Base-by-base conservation (phyloP, 2,888 invertebrate species). In the Neoitamus cyanurus region DNA sequence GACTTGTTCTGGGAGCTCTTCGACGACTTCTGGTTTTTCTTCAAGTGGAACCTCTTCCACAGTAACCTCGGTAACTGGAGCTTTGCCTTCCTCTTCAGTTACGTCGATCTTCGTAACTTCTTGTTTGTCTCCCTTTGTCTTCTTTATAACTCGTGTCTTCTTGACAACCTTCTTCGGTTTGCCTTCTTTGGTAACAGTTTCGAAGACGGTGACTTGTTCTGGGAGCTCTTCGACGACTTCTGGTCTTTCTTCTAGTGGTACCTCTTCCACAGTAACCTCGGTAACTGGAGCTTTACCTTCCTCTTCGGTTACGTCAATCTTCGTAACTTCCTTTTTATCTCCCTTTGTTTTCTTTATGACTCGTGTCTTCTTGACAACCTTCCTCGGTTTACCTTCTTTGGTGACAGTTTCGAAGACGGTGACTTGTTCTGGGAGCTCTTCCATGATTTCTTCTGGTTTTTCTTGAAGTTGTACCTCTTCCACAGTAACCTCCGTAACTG, bases 41-140 rank as follows among this genome's bases (percentile, higher is more conserved):
- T 86, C 86, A n/a, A 3, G 7, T 68, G 84, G 46, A 86, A 70
- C 87, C 85, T 85, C 86, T 82, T 86, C 75, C 36, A 87, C 86
- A 7, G 85, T 86, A 84, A 90, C 91, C 5, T 86, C 86, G 15
- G 85, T 87, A 0, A 90, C 87, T 0, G 91, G 90, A 85, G 75
- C 69, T 28, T 90, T 88, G 7, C 89, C 90, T 86, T 91, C 91
- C 87, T 91, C 89, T 85, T 89, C 88, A 25, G 91, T 88, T 2
- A 91, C 91, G 13, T 90, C 87, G 75, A 91, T 90, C 88, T 90
- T 89, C 1, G 90, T 91, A n/a, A 90, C 87, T 87, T 92, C 90
- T 68, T 90, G 87, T 88, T 90, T 90, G 78, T 87, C 86, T 75
- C 89, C 91, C 86, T 87, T 90, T 3, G 88, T 88, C 88, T 90